Base-by-base conservation (phyloP, 2,113 vertebrate genomes). In the Xenopus borealis region DNA sequence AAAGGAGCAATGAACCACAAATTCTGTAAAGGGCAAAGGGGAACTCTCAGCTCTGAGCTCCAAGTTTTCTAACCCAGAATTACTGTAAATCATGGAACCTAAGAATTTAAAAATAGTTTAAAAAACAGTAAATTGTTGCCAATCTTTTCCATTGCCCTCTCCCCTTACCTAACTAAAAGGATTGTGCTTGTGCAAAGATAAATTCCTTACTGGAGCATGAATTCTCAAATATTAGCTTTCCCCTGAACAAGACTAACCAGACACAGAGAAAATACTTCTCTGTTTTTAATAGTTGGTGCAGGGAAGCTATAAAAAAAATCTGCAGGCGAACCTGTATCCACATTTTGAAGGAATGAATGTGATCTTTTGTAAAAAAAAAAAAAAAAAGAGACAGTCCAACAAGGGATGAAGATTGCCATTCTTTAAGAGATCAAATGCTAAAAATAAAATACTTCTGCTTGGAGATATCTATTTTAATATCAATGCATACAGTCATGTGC, bases 231-330 rank as follows among this genome's bases (percentile, higher is more conserved):
- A 92, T 89, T 89, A 88, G 84, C 82, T 87, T 85, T 88, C 80
- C 85, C 84, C 82, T 81, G 85, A 82, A 86, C 83, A 84, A 80
- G 81, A 80, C 86, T 2, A 84, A 82, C 81, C 87, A 84, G 87
- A 67, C 81, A 78, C 61, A 14, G 76, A 81, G 88, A 84, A 86
- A 90, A 90, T 78, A 76, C 80, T 57, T 0, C 80, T 85, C 85
- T 92, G 90, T 92, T 89, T 82, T 90, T 89, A 84, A 62, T 47
- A 85, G 85, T 78, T 82, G 86, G 85, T 83, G 88, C 87, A 85
- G 86, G 84, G 79, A 87, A 89, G 83, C 87, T 83, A 90, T 95
- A 94, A 92, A 91, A n/a, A n/a, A 91, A 94, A 89, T 90, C 78
- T 33, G 2, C 30, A 40, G 68, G 72, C 68, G 45, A 75, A 68